These are phyloP conservation scores for Oncopeltus fasciatus DNA, from an alignment of 1,140 invertebrate genomes.

Conservation along the genomic window DNA sequence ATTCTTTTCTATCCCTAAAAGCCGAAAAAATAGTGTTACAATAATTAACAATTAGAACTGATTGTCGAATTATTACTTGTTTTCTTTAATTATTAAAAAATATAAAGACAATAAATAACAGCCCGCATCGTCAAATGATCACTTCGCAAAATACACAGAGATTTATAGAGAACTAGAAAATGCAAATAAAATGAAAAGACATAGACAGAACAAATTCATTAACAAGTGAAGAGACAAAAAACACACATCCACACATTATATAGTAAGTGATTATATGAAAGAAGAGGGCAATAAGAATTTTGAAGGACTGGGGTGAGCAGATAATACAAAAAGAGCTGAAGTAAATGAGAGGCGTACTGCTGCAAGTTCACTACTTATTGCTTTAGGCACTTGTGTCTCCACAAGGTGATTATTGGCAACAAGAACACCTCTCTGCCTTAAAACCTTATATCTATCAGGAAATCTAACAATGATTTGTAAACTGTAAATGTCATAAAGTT, in stretches of 20 bases:
- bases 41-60: constrained; percentile 14
- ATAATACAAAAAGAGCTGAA: constrained; percentile 4
- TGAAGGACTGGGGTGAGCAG: constrained; percentile 5
- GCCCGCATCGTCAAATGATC: constrained; percentile 8
- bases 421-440: neutral
- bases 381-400: constrained; percentile 17
- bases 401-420: constrained; percentile 12
- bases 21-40: constrained; percentile 13
- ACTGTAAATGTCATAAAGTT: too few relatives aligned
- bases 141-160: constrained; percentile 6
- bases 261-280: neutral
- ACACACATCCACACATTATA: constrained; percentile 3
- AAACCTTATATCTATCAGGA: neutral
- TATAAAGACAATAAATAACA: constrained; percentile 11
- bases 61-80: constrained; percentile 20
- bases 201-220: neutral
- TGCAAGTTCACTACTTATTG: constrained; percentile 13
- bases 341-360: constrained; percentile 1
- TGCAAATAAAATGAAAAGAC: neutral
- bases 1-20: constrained; percentile 1
- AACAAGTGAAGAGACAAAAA: neutral
- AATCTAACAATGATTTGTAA: neutral
- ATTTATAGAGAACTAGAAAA: neutral
- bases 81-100: constrained; percentile 17
- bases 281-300: neutral